Evolutionary conservation across 2,113 vertebrate genomes (phyloP), one percentile per base, ranked within the genome.

Genomic region (Aegithalos caudatus): DNA sequence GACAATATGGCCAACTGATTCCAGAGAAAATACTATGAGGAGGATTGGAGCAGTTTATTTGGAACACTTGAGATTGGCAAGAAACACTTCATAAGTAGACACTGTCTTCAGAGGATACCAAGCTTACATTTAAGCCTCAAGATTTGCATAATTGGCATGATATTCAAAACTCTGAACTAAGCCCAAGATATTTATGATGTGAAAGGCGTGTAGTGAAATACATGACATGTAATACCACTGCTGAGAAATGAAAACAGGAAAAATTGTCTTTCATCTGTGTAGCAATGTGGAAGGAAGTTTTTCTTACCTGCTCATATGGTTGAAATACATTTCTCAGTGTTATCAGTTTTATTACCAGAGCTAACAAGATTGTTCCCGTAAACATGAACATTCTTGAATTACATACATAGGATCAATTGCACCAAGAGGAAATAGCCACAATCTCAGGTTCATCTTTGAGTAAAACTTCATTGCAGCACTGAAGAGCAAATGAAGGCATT

Each of bases 101-200:
- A 64, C 66, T 66, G 74, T 83, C 85, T 95, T 93, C 71, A 85
- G 94, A 95, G 90, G 58, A 88, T 90, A 77, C 74, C 79, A 95
- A 88, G 92, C 85, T 94, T 96, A 95, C 44, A 70, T 94, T 94
- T 97, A 96, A 96, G 88, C 95, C 83, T 87, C 38, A 76, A 96
- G 95, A 97, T 97, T 97, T 97, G 56, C 94, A 97, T 97, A 97
- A 97, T 96, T 94, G 94, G 77, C 60, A 82, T 86, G 83, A 85
- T 94, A 95, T 76, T 86, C 74, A 92, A 82, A 95, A 94, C 71
- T 92, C 84, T 91, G 94, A 95, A 88, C 51, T 94, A 93, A 95
- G 77, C 81, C 79, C 71, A 93, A 80, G 88, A 95, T 94, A 95
- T 64, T 95, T 89, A 72, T 92, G 64, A 45, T 92, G 86, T 93